Evolutionary conservation across 2,113 vertebrate species (phyloP), one percentile per base, ranked within the genome.

Genomic region (Sinocyclocheilus anshuiensis): DNA sequence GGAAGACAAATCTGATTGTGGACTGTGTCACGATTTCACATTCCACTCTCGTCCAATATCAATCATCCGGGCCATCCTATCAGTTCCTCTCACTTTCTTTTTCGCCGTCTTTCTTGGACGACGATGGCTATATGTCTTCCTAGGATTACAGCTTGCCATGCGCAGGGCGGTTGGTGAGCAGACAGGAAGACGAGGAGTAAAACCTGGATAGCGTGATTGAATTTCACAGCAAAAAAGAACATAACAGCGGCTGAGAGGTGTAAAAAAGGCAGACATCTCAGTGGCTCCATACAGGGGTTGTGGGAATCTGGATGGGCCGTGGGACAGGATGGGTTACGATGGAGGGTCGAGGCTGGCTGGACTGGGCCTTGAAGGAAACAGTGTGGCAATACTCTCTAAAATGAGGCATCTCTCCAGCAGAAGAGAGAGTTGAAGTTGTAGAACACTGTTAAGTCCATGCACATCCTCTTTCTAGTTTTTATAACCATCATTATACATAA

Each of bases 171-270:
- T 39, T 61, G 81, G 61, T 80, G 86, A 84, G 84, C 74, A 81
- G 77, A 83, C 39, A 69, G 75, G 69, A 77, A 79, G 88, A 90
- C 76, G 87, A 89, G 72, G 87, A 87, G 87, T 88, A 90, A 88
- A 90, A 87, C 90, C 90, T 91, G 87, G 87, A 87, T 89, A 90
- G 91, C 86, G 80, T 91, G 90, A 93, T 93, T 92, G 90, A 92
- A 93, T 92, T 92, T 92, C 91, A 91, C 91, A 91, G 90, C 88
- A 89, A 91, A 92, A 91, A 90, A 92, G 91, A 90, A 91, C 88
- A 89, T 87, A 90, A 90, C 84, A 79, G 86, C 83, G 84, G 42
- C 89, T 90, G 88, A 92, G 85, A 92, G 87, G 87, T 90, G 87
- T 92, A 89, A 90, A 92, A 93, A 90, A 89, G 87, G 72, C 86